These are phyloP conservation scores for Anastrepha obliqua DNA, from an alignment of 1,140 invertebrate genomes.

Conservation along the genomic window DNA sequence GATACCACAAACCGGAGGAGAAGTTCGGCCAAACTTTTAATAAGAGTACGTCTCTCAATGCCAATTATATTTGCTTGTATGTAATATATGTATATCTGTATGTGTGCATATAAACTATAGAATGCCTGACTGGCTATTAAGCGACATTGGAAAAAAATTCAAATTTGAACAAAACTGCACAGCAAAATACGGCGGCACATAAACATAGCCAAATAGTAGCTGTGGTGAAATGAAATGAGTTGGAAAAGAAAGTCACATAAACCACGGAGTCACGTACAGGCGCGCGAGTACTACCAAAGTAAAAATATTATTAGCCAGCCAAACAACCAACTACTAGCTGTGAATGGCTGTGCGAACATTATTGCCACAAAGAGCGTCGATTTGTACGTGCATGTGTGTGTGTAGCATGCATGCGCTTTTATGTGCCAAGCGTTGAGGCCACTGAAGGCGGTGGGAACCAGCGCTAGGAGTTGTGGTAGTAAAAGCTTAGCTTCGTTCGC, in stretches of 20 bases:
- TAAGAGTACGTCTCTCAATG: no score
- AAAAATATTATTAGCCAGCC: background rate
- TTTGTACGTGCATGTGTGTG: background rate
- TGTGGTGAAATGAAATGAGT: background rate
- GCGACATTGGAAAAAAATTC: conserved; percentile 32
- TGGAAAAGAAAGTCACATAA: conserved; percentile 45
- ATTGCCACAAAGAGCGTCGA: no score
- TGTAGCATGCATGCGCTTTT: background rate
- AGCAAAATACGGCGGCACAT: background rate
- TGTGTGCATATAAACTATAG: background rate
- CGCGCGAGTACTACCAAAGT: background rate
- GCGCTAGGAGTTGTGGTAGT: background rate
- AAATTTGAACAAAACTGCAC: conserved; percentile 20
- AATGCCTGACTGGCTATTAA: background rate
- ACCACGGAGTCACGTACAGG: conserved; percentile 30
- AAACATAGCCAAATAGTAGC: background rate
- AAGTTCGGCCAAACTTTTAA: no score
- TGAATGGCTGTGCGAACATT: no score
- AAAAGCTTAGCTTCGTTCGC: background rate
- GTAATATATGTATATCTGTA: no score
- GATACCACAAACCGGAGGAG: no score
- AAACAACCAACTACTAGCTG: background rate
- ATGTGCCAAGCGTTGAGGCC: background rate
- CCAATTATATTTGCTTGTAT: background rate
- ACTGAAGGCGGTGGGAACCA: background rate